Base-by-base conservation (phyloP, 2,888 invertebrate genomes). In the Hydrotaea diabolus region DNA sequence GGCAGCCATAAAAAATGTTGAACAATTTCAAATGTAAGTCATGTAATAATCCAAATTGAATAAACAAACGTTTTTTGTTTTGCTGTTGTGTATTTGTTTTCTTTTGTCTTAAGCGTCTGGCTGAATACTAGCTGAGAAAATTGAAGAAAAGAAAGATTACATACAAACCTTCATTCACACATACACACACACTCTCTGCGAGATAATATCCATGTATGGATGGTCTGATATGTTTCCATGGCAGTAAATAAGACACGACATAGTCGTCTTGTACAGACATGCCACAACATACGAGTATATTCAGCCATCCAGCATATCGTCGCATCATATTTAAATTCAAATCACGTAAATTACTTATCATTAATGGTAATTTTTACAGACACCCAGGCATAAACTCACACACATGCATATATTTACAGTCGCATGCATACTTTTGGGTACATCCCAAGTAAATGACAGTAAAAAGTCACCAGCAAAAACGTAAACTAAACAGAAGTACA, bases 331-430 rank as follows among this genome's bases (percentile, higher is more conserved):
- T 85, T 77, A 77, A 79, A 85, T 85, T 73, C 82, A 85, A 77
- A 85, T 85, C 85, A 82, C 82, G 85, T 85, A 85, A 85, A 85
- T 85, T 82, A 85, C 85, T 85, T 85, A 85, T 85, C 81, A 73
- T 79, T 62, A 79, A 82, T 79, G 76, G 79, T 79, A 85, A 85
- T 82, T 85, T 82, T 69, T 74, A 43, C 39, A 8, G 36, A 9
- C n/a, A 13, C 13, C 4, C 13, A 64, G 36, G 36, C 4, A 64
- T 4, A 31, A 7, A 57, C 2, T 21, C 49, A 8, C 49, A 19
- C 17, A 39, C 21, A 43, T 21, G n/a, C 13, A 69, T 11, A 21
- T 69, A 11, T 36, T 3, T 2, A 9, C 36, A 62, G 2, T 2
- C 17, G 17, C 21, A 9, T 11, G 9, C 19, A 9, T 53, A 17